Percentiles rank a stretch among this genome's conserved stretches.
Conservation (phyloP, 2,113 vertebrate species). For the Urocolius indicus region DNA sequence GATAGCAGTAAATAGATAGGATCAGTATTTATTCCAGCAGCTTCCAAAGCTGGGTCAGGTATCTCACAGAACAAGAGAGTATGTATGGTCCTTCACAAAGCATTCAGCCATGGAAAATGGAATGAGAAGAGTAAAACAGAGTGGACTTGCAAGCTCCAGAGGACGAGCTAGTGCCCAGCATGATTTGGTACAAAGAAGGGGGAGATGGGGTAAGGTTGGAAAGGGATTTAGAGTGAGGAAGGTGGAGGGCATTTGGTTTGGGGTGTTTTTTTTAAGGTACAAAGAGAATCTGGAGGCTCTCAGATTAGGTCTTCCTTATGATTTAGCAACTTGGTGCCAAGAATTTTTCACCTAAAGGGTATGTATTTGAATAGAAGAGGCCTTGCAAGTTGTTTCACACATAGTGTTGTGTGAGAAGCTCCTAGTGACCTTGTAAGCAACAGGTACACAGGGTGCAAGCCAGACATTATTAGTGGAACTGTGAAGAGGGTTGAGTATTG, state of each 20-base stretch:
- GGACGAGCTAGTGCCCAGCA: background rate
- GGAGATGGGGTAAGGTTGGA: background rate
- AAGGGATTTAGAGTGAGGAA: background rate
- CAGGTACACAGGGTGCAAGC: background rate
- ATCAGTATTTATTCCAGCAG: background rate
- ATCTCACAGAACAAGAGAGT: background rate
- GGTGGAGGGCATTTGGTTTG: background rate
- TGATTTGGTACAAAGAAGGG: accelerated
- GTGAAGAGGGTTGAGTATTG: background rate
- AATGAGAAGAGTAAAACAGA: background rate
- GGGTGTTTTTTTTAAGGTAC: background rate
- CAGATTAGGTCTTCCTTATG: background rate
- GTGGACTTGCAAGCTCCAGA: background rate
- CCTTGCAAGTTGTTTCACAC: background rate
- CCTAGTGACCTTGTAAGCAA: background rate
- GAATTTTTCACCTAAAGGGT: background rate
- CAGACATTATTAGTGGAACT: background rate
- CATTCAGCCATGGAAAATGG: background rate
- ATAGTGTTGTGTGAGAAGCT: background rate
- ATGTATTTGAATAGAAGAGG: background rate
- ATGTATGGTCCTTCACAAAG: background rate
- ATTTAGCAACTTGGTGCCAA: background rate
- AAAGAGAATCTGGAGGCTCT: background rate
- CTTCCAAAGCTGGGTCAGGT: background rate
- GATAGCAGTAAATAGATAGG: background rate